Percentiles rank a stretch among this genome's conserved stretches.
These are phyloP conservation scores for Polyploca ridens DNA, from an alignment of 2,888 invertebrate species.

Conservation along the genomic window DNA sequence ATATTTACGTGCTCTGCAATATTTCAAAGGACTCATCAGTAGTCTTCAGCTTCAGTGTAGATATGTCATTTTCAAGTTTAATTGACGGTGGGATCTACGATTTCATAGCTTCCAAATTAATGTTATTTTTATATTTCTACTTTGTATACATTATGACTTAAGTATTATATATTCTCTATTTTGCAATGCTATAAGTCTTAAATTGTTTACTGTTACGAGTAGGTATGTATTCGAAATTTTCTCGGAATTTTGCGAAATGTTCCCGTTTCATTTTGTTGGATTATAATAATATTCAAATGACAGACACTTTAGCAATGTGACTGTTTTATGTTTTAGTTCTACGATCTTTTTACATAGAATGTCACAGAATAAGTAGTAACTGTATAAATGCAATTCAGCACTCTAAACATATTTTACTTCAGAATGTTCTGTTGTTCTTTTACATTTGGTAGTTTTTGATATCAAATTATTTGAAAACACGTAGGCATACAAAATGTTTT, in stretches of 20 bases:
- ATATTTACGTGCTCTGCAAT: not conserved
- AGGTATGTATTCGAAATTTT: not conserved
- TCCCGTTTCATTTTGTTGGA: not conserved
- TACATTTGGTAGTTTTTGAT: not conserved
- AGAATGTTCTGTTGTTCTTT: not conserved
- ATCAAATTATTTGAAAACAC: not conserved
- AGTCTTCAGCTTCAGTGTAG: not conserved
- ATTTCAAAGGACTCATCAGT: constrained; percentile 1
- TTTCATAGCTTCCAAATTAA: not conserved
- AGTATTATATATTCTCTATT: too few relatives aligned
- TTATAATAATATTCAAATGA: constrained; percentile 9
- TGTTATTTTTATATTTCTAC: not conserved
- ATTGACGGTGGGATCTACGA: not conserved
- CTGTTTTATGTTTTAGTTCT: not conserved
- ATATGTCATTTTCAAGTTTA: not conserved
- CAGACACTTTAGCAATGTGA: constrained; percentile 5
- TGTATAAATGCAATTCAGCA: not conserved
- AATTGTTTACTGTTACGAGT: not conserved
- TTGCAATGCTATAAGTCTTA: not conserved
- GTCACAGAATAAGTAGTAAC: not conserved
- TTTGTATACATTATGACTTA: too few relatives aligned
- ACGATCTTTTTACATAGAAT: not conserved
- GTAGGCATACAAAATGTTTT: not conserved
- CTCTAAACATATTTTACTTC: not conserved
- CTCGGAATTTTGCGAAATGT: not conserved